These are phyloP conservation scores for Tyto alba DNA, from an alignment of 2,113 vertebrate species.

Conservation along the genomic window DNA sequence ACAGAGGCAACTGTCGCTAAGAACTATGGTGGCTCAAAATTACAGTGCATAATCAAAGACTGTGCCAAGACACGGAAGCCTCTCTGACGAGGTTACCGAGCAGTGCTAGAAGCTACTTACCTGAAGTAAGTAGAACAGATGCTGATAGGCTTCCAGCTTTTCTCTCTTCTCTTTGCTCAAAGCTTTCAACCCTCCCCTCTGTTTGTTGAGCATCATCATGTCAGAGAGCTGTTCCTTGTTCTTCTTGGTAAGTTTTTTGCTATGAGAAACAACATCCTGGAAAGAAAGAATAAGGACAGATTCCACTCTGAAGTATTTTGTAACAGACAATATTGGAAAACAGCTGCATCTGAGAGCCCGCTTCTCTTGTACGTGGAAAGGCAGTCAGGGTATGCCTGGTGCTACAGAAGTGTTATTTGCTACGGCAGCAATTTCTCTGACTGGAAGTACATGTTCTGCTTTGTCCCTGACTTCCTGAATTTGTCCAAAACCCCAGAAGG, in stretches of 20 bases:
- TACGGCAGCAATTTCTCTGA: background rate
- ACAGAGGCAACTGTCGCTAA: background rate
- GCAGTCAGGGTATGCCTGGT: background rate
- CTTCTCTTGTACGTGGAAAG: background rate
- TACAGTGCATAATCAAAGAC: background rate
- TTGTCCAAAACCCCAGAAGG: background rate
- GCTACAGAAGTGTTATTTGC: background rate
- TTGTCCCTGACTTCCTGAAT: background rate
- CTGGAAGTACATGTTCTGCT: background rate
- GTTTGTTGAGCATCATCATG: conserved; percentile 98
- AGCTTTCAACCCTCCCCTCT: conserved; percentile 93
- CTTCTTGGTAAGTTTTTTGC: conserved; percentile 97
- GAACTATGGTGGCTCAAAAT: background rate
- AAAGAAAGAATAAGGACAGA: background rate
- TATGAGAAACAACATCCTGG: conserved; percentile 97
- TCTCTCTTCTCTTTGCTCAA: conserved; percentile 96
- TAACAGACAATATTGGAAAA: background rate
- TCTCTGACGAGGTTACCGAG: background rate
- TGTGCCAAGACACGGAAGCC: background rate
- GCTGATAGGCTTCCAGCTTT: conserved; percentile 95
- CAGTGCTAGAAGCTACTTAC: conserved; percentile 28
- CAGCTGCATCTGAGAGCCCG: background rate
- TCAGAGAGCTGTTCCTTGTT: conserved; percentile 94
- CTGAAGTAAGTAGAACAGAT: conserved; percentile 93
- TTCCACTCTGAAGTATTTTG: background rate